Conservation (phyloP, 2,888 invertebrate species). For the Parasteatoda lunata region DNA sequence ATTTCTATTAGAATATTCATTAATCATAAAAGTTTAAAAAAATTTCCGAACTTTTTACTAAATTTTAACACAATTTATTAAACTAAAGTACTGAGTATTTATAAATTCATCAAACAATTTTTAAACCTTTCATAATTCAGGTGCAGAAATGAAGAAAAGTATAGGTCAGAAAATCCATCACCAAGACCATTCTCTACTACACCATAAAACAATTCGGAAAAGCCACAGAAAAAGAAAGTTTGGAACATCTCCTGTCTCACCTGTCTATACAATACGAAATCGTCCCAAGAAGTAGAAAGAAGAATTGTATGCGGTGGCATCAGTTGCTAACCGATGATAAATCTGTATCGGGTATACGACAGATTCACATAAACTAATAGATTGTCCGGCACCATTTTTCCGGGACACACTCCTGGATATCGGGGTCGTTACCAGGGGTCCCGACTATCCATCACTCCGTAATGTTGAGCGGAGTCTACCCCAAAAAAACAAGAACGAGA, state of each 20-base stretch:
- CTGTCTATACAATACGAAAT: slow-evolving; percentile 1
- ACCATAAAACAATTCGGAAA: background rate
- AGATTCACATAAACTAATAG: slow-evolving; percentile 48
- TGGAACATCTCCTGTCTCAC: slow-evolving; percentile 5
- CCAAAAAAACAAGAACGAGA: slow-evolving; percentile 31
- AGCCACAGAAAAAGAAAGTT: background rate
- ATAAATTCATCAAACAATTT: no score
- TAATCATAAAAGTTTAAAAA: no score
- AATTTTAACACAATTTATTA: no score
- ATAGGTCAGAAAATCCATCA: background rate
- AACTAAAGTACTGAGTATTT: no score
- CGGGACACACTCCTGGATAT: slow-evolving; percentile 26
- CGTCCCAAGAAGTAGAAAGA: background rate
- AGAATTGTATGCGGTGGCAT: slow-evolving; percentile 4
- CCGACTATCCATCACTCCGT: slow-evolving; percentile 27
- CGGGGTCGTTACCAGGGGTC: slow-evolving; percentile 23
- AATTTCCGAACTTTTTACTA: no score
- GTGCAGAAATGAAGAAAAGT: background rate
- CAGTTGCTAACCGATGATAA: slow-evolving; percentile 31
- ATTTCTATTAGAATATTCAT: no score
- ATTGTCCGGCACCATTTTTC: slow-evolving; percentile 55
- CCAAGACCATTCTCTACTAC: background rate
- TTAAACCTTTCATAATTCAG: no score
- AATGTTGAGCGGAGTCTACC: slow-evolving; percentile 21
- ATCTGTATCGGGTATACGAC: slow-evolving; percentile 31